Conservation (phyloP, 2,888 invertebrate genomes). For the Barypeithes pellucidus region DNA sequence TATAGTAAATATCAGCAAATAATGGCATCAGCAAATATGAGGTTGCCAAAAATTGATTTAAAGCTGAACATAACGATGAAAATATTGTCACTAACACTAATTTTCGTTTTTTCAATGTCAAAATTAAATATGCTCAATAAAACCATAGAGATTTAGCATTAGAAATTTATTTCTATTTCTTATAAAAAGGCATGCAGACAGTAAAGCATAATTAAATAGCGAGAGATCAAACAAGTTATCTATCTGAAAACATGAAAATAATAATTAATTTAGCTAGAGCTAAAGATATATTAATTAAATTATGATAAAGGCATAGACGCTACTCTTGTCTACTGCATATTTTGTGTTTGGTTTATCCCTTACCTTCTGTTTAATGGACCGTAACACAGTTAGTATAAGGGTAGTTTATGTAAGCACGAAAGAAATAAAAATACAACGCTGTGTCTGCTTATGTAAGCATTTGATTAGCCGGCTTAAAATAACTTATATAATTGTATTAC, state of each 20-base stretch:
- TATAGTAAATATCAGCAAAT: too few relatives aligned
- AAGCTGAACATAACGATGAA: too few relatives aligned
- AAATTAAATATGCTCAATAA: too few relatives aligned
- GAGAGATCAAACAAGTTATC: neutral
- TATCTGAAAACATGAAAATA: conserved; percentile 15
- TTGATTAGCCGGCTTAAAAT: too few relatives aligned
- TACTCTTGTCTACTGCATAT: neutral
- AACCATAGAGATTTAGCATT: too few relatives aligned
- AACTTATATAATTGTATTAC: too few relatives aligned
- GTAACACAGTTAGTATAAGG: conserved; percentile 19
- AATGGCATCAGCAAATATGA: too few relatives aligned
- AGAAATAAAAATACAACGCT: neutral
- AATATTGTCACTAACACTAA: too few relatives aligned
- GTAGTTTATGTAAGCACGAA: conserved; percentile 1
- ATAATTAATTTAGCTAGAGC: conserved; percentile 17
- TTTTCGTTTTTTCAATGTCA: too few relatives aligned
- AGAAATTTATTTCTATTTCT: neutral
- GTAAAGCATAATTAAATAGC: neutral
- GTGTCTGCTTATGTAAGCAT: neutral
- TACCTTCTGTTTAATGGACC: conserved; percentile 20
- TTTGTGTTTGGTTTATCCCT: neutral
- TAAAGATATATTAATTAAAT: conserved; percentile 21
- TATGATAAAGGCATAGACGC: conserved; percentile 13
- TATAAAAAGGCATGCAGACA: neutral
- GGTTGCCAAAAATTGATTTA: too few relatives aligned